These are phyloP conservation scores for Hypotaenidia philippensis DNA, from an alignment of 2,797 vertebrate species.

Conservation along the genomic window DNA sequence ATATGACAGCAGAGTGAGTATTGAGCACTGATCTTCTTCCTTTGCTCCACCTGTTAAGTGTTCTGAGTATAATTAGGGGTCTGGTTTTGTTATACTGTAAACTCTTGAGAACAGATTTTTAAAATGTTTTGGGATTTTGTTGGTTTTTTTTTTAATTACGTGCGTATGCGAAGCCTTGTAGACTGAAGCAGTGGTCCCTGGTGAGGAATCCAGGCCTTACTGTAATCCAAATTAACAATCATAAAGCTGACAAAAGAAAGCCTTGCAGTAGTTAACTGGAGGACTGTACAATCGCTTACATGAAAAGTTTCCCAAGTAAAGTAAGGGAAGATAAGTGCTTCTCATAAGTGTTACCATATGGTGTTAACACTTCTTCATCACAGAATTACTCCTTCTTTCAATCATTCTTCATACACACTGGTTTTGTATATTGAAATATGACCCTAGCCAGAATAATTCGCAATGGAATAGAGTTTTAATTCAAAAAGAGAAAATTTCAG, in stretches of 20 bases:
- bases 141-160: neutral
- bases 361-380: neutral
- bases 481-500: neutral
- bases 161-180: neutral
- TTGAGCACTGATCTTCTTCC: neutral
- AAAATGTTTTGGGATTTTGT: no score
- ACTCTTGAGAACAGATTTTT: neutral
- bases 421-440: neutral
- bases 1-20: neutral
- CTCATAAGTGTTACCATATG: neutral
- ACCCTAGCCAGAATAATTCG: neutral
- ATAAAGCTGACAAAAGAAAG: conserved; percentile 42
- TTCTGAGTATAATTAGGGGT: neutral
- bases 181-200: neutral
- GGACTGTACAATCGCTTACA: neutral
- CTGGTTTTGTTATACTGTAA: neutral
- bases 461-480: neutral
- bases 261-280: neutral
- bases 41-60: neutral
- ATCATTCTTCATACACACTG: neutral
- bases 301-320: conserved; percentile 18
- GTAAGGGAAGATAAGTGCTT: neutral
- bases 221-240: conserved; percentile 24
- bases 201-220: neutral
- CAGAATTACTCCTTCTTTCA: neutral